phyloP scores from a whole-genome alignment of 2,888 invertebrate species.

The Tanytarsus gracilentus region DNA sequence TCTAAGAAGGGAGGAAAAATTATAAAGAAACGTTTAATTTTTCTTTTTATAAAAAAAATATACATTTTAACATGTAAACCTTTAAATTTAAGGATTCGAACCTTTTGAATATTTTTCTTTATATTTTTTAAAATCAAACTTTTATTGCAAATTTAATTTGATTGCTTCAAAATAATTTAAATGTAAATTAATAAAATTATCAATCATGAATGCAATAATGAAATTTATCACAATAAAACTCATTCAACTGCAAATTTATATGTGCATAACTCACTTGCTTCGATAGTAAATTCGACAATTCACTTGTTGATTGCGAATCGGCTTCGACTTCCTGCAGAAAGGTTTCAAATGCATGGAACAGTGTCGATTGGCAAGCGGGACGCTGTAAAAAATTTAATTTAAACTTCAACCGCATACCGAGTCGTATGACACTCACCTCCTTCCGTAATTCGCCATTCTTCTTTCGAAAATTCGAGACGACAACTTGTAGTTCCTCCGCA shows the following conservation, averaged over 20 bases:
- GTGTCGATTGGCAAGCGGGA: constrained; percentile 67
- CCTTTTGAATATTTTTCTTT: no score
- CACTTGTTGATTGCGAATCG: constrained; percentile 76
- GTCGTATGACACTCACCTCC: constrained; percentile 52
- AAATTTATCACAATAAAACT: background rate
- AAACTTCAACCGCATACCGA: background rate
- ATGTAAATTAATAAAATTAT: no score
- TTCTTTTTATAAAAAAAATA: no score
- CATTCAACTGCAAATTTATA: no score
- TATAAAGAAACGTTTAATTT: no score
- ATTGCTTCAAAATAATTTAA: no score
- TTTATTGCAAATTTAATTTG: no score
- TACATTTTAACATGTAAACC: no score
- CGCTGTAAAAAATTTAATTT: constrained; percentile 35
- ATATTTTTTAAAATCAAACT: no score
- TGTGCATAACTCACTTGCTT: constrained; percentile 47
- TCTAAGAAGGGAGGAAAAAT: no score
- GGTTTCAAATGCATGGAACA: constrained; percentile 86
- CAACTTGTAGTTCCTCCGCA: constrained; percentile 73
- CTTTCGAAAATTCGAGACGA: constrained; percentile 79
- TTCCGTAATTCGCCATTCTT: constrained; percentile 76
- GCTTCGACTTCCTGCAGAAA: constrained; percentile 84
- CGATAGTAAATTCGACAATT: constrained; percentile 70
- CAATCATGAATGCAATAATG: background rate
- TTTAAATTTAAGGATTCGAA: no score